Base-by-base conservation (phyloP, 1,140 invertebrate genomes). In the Doryteuthis pealeii region DNA sequence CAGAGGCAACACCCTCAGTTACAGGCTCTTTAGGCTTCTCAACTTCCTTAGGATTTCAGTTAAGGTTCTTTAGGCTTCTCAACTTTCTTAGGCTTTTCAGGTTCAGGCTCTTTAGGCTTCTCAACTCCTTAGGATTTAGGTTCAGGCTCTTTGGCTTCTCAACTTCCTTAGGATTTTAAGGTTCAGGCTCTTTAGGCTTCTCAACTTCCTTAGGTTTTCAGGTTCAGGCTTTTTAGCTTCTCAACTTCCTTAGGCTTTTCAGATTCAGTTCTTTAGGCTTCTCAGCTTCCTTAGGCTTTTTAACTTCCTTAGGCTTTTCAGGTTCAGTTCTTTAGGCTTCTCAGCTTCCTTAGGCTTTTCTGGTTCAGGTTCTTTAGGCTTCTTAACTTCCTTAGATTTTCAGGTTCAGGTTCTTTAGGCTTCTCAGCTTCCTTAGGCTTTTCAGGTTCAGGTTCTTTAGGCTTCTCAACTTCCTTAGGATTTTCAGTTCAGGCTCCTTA, bases 131-230 rank as follows among this genome's bases (percentile, higher is more conserved):
- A 12, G 22, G 45, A 12, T 22, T 49, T 22, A 15, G 45, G 45
- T 49, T 15, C 45, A 15, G 45, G 12, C 22, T 15, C 45, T 49
- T 49, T 22, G 12, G 45, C 22, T 49, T 22, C 22, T 49, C 12
- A 10, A 49, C 22, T 22, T 49, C 45, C 12, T 12, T 22, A 49
- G 45, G n/a, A n/a, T n/a, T n/a, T 22, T 49, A 12, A 15, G 45
- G 45, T 49, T 15, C 95, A 95, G 0, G 93, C 94, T 68, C 95
- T 95, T 67, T 92, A 91, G 72, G 90, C 30, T 22, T 70, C 49
- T 49, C 22, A 49, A 49, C 66, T 33, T 28, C 54, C 2, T 66
- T 54, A 33, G 70, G 70, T 45, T 75, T 68, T 22, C 33, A 69
- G 35, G 69, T 62, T 66, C 45, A 15, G 54, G 54, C 62, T 8